Conservation (phyloP, 2,888 invertebrate species). For the Seladonia tumulorum region DNA sequence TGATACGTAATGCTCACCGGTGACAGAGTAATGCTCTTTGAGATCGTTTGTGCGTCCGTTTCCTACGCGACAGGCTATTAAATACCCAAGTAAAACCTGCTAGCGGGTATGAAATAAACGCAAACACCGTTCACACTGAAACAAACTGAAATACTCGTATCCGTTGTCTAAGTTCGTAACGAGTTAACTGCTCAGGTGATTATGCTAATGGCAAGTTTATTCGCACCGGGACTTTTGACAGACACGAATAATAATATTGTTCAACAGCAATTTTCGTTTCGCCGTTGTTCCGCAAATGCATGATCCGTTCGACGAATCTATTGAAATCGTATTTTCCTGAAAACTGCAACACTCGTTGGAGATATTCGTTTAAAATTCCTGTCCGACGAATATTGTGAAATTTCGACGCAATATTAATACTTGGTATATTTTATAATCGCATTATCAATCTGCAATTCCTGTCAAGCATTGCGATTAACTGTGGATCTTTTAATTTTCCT, state of each 20-base stretch:
- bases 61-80: neutral
- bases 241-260: neutral
- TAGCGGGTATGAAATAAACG: neutral
- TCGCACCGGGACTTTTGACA: neutral
- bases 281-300: neutral
- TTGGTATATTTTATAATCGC: too few relatives aligned
- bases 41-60: neutral
- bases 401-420: neutral
- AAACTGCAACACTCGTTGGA: neutral
- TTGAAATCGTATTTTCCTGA: neutral
- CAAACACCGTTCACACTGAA: neutral
- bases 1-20: constrained; percentile 5
- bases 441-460: neutral
- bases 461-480: neutral
- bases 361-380: neutral
- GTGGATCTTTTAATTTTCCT: neutral
- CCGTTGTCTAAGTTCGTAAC: neutral
- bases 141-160: neutral
- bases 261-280: neutral
- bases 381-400: neutral
- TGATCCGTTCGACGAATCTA: neutral
- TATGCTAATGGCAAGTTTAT: constrained; percentile 5
- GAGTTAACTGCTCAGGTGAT: neutral
- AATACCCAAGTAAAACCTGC: neutral
- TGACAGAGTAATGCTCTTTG: neutral